Base-by-base conservation (phyloP, 2,113 vertebrate species). In the Pedionomus torquatus region DNA sequence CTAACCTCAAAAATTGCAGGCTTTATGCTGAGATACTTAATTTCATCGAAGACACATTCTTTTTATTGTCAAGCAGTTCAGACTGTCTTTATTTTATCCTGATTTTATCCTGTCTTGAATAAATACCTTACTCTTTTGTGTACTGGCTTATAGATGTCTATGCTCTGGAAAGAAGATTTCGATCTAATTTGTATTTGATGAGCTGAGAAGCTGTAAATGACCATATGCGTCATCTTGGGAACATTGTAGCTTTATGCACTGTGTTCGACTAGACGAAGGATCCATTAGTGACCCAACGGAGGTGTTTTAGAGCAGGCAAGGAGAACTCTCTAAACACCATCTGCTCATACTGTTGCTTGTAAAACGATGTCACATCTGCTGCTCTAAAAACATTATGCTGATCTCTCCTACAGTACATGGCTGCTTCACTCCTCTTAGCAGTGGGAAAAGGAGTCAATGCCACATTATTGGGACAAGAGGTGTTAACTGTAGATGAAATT, bases 301-400 rank as follows among this genome's bases (percentile, higher is more conserved):
- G 97, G 95, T 79, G 97, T 95, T 96, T 96, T 44, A 84, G 90
- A 95, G 89, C 83, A 95, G 86, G 72, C 83, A 96, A 96, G 86
- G 83, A 96, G 90, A 90, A 82, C 74, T 96, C 95, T 96, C 92
- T 82, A 97, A 95, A 93, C 90, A 94, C 96, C 96, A 97, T 97
- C 94, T 97, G 97, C 87, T 97, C 83, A 1, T 83, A 57, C 81
- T 89, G 65, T 58, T 95, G 80, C 92, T 95, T 96, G 83, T 89
- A 89, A 97, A 97, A 93, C 1, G 35, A 75, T 95, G 95, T 90
- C 94, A 96, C 96, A 96, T 95, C 97, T 97, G 97, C 97, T 97
- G 95, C 83, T 97, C 92, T 91, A 87, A 97, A 97, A 97, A 92
- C 72, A 69, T 90, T 93, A 33, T 92, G 83, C 91, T 93, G 92